Evolutionary conservation across 2,113 vertebrate species (phyloP).

Genomic region (Pygoscelis adeliae): DNA sequence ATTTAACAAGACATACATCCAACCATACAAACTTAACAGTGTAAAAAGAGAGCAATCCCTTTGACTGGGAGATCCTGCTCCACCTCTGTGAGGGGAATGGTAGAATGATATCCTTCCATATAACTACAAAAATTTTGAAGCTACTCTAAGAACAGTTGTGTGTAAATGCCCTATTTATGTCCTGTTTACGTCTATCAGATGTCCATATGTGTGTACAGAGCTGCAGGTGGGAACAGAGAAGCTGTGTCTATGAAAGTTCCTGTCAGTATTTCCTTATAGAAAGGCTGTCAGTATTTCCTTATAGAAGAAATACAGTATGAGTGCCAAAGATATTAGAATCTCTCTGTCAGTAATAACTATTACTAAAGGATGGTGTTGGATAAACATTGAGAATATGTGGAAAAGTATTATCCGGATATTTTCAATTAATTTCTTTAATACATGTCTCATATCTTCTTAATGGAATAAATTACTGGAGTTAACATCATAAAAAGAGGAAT

Average conservation of each 20-base stretch:
- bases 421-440: background rate
- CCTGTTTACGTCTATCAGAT: background rate
- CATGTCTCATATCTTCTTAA: background rate
- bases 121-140: background rate
- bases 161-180: background rate
- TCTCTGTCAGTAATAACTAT: background rate
- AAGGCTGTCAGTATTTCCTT: background rate
- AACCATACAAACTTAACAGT: background rate
- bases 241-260: background rate
- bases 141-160: background rate
- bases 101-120: background rate
- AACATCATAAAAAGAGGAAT: background rate
- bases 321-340: background rate
- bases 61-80: background rate
- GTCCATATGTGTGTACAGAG: background rate
- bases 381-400: background rate
- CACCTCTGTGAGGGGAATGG: background rate
- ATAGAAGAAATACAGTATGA: background rate
- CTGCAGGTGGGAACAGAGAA: background rate
- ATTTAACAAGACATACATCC: background rate
- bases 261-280: background rate
- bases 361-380: background rate
- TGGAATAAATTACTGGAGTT: background rate
- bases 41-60: background rate
- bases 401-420: background rate